phyloP scores from a whole-genome alignment of 2,113 vertebrate genomes.

The Notechis scutatus region DNA sequence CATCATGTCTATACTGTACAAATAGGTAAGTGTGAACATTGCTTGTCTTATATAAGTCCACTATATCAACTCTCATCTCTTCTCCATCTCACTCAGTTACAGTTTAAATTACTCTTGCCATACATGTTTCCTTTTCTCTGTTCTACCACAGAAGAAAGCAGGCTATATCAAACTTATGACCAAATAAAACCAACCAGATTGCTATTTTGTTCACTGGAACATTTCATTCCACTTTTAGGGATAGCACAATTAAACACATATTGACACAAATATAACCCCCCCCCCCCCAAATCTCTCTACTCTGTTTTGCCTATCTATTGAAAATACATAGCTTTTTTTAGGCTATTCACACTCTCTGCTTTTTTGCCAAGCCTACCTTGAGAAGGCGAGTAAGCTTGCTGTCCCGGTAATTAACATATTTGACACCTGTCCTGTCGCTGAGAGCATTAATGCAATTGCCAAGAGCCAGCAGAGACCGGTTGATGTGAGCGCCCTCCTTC shows the following conservation, averaged over 20 bases:
- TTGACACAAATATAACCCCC: fast-evolving
- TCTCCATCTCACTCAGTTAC: background rate
- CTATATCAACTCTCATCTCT: background rate
- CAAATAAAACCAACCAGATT: background rate
- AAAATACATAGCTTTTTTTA: background rate
- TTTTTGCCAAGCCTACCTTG: slow-evolving; percentile 72
- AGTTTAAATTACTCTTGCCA: background rate
- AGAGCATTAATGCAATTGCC: slow-evolving; percentile 94
- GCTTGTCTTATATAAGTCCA: background rate
- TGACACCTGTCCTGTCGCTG: slow-evolving; percentile 77
- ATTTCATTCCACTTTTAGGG: background rate
- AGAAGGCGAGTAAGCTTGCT: slow-evolving; percentile 91
- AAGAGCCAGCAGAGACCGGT: slow-evolving; percentile 88
- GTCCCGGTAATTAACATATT: slow-evolving; percentile 90
- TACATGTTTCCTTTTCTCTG: background rate
- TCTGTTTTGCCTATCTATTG: background rate
- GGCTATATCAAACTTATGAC: background rate
- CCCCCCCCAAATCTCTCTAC: fast-evolving
- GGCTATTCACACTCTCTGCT: too few species aligned
- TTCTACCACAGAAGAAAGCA: background rate
- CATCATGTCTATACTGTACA: background rate
- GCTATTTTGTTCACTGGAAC: background rate
- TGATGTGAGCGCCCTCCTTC: slow-evolving; percentile 93
- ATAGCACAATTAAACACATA: background rate
- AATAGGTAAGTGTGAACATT: background rate